Conservation (phyloP, 2,888 invertebrate species). For the Ferrisia virgata region DNA sequence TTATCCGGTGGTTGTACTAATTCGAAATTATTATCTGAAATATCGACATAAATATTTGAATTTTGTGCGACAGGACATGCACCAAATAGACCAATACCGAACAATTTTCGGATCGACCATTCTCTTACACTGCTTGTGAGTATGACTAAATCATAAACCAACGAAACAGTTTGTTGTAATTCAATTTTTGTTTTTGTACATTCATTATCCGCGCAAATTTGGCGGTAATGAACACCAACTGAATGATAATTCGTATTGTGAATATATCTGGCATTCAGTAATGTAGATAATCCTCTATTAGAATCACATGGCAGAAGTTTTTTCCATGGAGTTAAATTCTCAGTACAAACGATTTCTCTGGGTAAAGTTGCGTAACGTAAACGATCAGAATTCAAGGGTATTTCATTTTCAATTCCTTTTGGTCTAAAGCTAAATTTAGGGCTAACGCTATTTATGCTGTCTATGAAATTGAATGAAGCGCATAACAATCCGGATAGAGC, state of each 20-base stretch:
- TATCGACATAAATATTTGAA: constrained; percentile 79
- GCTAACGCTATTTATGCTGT: constrained; percentile 74
- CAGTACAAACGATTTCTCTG: constrained; percentile 95
- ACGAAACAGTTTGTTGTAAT: constrained; percentile 77
- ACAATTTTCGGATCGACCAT: constrained; percentile 83
- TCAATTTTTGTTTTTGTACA: constrained; percentile 69
- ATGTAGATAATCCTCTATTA: constrained; percentile 79
- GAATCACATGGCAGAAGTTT: constrained; percentile 93
- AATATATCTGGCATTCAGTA: constrained; percentile 85
- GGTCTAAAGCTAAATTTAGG: constrained; percentile 83
- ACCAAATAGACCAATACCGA: constrained; percentile 79
- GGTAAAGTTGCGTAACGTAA: constrained; percentile 86
- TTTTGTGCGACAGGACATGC: constrained; percentile 75
- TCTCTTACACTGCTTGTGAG: constrained; percentile 57
- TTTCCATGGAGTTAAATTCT: constrained; percentile 98
- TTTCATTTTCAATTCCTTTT: constrained; percentile 59
- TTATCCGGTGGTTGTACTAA: constrained; percentile 61
- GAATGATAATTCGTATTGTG: constrained; percentile 94
- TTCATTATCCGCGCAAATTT: constrained; percentile 61
- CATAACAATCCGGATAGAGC: constrained; percentile 93
- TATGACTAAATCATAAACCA: constrained; percentile 79
- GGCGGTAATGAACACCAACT: constrained; percentile 77
- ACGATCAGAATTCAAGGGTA: constrained; percentile 58
- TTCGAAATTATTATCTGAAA: constrained; percentile 57
- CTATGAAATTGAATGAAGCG: constrained; percentile 92